phyloP scores from a whole-genome alignment of 2,888 invertebrate species.

The Drosophila prostipennis region DNA sequence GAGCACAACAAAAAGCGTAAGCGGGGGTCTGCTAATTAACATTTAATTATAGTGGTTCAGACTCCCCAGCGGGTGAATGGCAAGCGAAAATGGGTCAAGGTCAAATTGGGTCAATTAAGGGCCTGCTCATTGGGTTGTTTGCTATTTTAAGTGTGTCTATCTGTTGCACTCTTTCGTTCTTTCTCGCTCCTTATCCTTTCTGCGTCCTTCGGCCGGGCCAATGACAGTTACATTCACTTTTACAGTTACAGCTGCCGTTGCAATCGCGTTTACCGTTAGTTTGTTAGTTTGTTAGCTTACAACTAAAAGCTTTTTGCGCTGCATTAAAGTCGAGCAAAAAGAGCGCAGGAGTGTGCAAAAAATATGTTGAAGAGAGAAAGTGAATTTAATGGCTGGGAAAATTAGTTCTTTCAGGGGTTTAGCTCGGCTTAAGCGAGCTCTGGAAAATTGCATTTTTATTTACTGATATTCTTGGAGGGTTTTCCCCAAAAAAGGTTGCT shows the following conservation, averaged over 20 bases:
- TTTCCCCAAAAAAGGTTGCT: slow-evolving; percentile 14
- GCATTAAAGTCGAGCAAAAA: slow-evolving; percentile 27
- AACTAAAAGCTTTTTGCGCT: slow-evolving; percentile 49
- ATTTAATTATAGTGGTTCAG: slow-evolving; percentile 42
- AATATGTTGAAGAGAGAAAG: slow-evolving; percentile 15
- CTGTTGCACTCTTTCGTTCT: slow-evolving; percentile 24
- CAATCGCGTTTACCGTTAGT: slow-evolving; percentile 37
- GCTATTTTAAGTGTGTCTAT: slow-evolving; percentile 55
- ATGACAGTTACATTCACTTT: slow-evolving; percentile 62
- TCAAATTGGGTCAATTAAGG: slow-evolving; percentile 72
- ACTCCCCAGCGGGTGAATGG: slow-evolving; percentile 5
- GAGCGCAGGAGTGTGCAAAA: slow-evolving; percentile 42
- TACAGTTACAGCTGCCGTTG: slow-evolving; percentile 43
- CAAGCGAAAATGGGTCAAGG: slow-evolving; percentile 67
- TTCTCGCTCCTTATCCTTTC: slow-evolving; percentile 17
- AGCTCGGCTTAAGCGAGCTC: slow-evolving; percentile 22
- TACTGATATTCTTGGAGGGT: slow-evolving; percentile 23
- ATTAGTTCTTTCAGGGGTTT: slow-evolving; percentile 51
- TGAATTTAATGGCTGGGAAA: slow-evolving; percentile 46
- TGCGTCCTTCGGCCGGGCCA: slow-evolving; percentile 56
- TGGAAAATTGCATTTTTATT: slow-evolving; percentile 36
- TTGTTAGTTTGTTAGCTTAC: slow-evolving; percentile 52
- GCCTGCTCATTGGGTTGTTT: slow-evolving; percentile 64
- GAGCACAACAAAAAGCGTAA: neutral
- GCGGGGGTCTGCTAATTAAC: slow-evolving; percentile 35